phyloP scores from a whole-genome alignment of 2,888 invertebrate genomes.

The Hermodice carunculata region DNA sequence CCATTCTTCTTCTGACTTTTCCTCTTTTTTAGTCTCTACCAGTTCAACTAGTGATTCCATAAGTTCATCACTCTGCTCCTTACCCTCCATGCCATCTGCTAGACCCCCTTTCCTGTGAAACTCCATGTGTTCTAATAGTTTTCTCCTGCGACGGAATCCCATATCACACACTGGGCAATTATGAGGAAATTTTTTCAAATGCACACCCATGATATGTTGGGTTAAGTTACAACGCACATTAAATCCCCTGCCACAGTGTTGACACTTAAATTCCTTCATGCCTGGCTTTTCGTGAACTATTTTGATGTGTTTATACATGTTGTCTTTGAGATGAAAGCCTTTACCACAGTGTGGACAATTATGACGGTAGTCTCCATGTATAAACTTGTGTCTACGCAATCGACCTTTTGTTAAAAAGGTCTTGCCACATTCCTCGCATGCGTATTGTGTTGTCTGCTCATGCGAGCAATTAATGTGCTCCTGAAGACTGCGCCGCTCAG shows the following conservation, averaged over 20 bases:
- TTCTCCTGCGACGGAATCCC: constrained; percentile 26
- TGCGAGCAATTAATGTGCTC: constrained; percentile 34
- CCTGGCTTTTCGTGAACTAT: constrained; percentile 29
- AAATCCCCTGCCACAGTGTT: constrained; percentile 28
- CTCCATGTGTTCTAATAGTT: constrained; percentile 26
- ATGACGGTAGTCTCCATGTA: constrained; percentile 29
- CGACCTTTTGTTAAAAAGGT: constrained; percentile 28
- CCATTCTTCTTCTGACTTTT: no score
- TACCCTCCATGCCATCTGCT: no score
- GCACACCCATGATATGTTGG: constrained; percentile 33
- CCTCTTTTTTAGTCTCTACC: no score
- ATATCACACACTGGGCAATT: constrained; percentile 23
- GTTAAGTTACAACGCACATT: constrained; percentile 34
- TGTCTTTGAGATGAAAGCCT: constrained; percentile 36
- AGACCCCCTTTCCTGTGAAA: not conserved
- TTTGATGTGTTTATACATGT: constrained; percentile 36
- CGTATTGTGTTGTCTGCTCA: constrained; percentile 26
- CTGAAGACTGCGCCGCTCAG: constrained; percentile 22
- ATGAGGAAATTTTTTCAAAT: constrained; percentile 31
- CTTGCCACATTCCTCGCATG: constrained; percentile 29
- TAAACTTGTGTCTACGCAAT: constrained; percentile 26
- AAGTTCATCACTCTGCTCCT: no score
- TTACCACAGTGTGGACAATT: constrained; percentile 28
- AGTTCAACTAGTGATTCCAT: no score
- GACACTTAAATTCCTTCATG: constrained; percentile 18